These are phyloP conservation scores for Dendroctonus valens DNA, from an alignment of 1,140 invertebrate species.

Conservation along the genomic window DNA sequence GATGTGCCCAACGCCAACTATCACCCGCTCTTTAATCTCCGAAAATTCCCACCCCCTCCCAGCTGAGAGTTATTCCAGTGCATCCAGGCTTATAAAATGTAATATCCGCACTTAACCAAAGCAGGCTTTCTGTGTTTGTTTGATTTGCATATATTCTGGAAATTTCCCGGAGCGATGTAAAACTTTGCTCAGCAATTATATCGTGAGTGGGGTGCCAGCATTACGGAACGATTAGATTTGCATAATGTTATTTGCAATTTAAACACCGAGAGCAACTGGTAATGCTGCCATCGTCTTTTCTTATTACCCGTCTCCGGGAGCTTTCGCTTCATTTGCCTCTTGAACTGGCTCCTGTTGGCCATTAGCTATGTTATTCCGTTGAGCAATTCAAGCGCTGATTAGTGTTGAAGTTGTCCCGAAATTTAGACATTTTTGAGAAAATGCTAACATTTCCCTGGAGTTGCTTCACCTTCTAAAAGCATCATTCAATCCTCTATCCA, in stretches of 20 bases:
- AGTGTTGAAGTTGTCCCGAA: background rate
- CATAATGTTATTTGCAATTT: constrained; percentile 34
- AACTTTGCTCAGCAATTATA: constrained; percentile 33
- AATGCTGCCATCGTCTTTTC: background rate
- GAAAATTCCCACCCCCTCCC: constrained; percentile 1
- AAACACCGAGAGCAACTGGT: constrained; percentile 29
- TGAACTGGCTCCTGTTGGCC: background rate
- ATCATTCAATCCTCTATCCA: no score
- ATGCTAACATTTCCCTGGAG: no score
- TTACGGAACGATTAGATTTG: constrained; percentile 32
- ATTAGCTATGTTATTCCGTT: background rate
- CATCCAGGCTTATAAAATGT: constrained; percentile 29
- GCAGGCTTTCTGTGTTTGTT: constrained; percentile 24
- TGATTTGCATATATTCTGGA: constrained; percentile 32
- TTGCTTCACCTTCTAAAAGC: no score
- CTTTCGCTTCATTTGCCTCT: no score
- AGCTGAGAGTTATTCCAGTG: constrained; percentile 15
- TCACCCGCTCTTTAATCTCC: constrained; percentile 3
- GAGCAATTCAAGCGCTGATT: background rate
- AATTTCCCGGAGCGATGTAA: constrained; percentile 31
- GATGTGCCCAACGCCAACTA: no score
- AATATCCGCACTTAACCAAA: constrained; percentile 32
- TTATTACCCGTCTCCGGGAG: no score
- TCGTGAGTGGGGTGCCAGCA: constrained; percentile 25
- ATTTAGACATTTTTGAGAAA: background rate